Base-by-base conservation (phyloP, 2,888 invertebrate species). In the Rotaria sp. region DNA sequence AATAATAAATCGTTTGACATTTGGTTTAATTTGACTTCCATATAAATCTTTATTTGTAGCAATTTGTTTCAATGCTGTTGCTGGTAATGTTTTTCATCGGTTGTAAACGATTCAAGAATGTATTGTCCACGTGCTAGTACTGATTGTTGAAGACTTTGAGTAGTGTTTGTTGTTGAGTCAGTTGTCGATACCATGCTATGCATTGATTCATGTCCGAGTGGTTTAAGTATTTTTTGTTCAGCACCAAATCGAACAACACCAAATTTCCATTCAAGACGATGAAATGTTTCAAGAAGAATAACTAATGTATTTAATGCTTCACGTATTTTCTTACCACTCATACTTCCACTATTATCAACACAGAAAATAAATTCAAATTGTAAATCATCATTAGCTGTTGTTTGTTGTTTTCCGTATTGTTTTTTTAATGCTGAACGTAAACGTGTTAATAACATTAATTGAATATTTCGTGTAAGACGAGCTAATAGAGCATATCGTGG, bases 331-430 rank as follows among this genome's bases (percentile, higher is more conserved):
- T 84, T 84, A 15, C 35, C 35, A 52, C 48, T 35, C 84, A 84
- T 84, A 35, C 48, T 48, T 52, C 84, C 84, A 35, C 48, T 48
- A 55, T 84, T 84, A 50, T 84, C 84, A 52, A 84, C 84, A 10
- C 45, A 48, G 24, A 84, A 26, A 10, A 50, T 30, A 26, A 45
- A 84, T 55, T 84, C 84, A 35, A 84, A 84, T 52, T 84, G 48
- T 84, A 48, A 15, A 48, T 84, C 84, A 55, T 50, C 41, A 5
- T 84, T 5, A n/a, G n/a, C n/a, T 45, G 5, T 10, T 45, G 45
- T 45, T 74, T 74, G 74, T 30, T 74, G 74, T 74, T 74, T 30
- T 5, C 18, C 15, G 8, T 74, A 74, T 15, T 35, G 74, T 35
- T 30, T 30, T 30, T 4, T 35, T 74, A 74, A 38, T 35, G 74